These are phyloP conservation scores for Sakesphorus luctuosus DNA, from an alignment of 2,113 vertebrate genomes.

Conservation along the genomic window DNA sequence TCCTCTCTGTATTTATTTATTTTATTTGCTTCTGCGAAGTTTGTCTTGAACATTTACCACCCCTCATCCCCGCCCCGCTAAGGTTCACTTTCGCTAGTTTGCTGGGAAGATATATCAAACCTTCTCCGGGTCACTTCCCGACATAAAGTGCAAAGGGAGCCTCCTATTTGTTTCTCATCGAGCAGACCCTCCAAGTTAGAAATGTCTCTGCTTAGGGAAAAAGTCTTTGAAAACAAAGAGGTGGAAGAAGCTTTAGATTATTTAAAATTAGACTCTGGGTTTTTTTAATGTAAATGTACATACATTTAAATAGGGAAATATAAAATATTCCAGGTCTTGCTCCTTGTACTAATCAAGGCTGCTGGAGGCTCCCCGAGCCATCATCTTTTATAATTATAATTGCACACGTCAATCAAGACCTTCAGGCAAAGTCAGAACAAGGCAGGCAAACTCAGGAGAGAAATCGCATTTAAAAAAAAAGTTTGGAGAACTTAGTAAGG, in stretches of 20 bases:
- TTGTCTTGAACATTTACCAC: neutral
- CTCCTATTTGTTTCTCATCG: neutral
- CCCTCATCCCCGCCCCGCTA: neutral
- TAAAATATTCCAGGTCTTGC: constrained; percentile 72
- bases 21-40: neutral
- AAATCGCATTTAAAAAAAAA: neutral
- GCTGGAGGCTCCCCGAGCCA: constrained; percentile 74
- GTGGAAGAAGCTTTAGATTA: neutral
- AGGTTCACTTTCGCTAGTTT: neutral
- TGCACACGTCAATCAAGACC: constrained; percentile 76
- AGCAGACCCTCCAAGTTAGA: neutral
- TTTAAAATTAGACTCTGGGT: neutral
- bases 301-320: constrained; percentile 42
- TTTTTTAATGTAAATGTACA: constrained; percentile 15
- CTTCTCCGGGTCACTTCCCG: neutral
- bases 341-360: constrained; percentile 69
- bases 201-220: neutral
- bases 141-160: neutral
- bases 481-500: constrained; percentile 20
- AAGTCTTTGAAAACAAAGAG: constrained; percentile 5
- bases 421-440: constrained; percentile 69
- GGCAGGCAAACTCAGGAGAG: constrained; percentile 65
- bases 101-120: neutral
- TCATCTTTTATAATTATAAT: constrained; percentile 76
- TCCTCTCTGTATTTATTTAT: neutral